Percentiles rank a stretch among this genome's conserved stretches.
These are phyloP conservation scores for Wiebesia pumilae DNA, from an alignment of 1,140 invertebrate species.

Conservation along the genomic window DNA sequence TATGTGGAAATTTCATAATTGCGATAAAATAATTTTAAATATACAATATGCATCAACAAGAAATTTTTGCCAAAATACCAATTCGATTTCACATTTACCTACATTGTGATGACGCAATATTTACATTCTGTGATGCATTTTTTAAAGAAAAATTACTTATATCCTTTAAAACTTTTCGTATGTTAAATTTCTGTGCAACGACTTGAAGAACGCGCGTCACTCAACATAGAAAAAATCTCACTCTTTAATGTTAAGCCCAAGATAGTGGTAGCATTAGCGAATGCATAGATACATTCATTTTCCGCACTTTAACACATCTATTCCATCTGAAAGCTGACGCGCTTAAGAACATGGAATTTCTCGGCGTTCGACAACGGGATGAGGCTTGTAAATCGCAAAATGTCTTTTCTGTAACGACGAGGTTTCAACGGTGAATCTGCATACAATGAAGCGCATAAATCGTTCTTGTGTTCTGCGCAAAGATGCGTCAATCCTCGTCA, in stretches of 20 bases:
- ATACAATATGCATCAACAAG: no score
- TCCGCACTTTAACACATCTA: neutral
- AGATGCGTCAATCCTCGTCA: neutral
- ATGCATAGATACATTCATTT: neutral
- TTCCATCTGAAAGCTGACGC: neutral
- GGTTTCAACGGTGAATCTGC: slow-evolving; percentile 13
- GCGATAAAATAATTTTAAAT: no score
- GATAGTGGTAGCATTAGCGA: neutral
- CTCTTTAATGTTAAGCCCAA: neutral
- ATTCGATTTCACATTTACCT: no score
- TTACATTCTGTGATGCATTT: no score
- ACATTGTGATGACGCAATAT: no score
- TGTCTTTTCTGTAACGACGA: slow-evolving; percentile 1
- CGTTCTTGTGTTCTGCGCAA: neutral
- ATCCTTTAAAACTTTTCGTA: no score
- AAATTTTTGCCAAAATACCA: no score
- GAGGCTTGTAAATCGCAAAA: slow-evolving; percentile 13
- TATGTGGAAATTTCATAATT: no score
- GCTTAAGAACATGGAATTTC: slow-evolving; percentile 9
- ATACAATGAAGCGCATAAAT: slow-evolving; percentile 41
- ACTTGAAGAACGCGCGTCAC: no score
- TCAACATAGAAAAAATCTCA: neutral
- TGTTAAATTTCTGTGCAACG: no score
- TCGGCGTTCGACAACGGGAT: neutral
- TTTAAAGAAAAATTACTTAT: no score